Conservation (phyloP, 2,113 vertebrate genomes). For the Oryzias melastigma region DNA sequence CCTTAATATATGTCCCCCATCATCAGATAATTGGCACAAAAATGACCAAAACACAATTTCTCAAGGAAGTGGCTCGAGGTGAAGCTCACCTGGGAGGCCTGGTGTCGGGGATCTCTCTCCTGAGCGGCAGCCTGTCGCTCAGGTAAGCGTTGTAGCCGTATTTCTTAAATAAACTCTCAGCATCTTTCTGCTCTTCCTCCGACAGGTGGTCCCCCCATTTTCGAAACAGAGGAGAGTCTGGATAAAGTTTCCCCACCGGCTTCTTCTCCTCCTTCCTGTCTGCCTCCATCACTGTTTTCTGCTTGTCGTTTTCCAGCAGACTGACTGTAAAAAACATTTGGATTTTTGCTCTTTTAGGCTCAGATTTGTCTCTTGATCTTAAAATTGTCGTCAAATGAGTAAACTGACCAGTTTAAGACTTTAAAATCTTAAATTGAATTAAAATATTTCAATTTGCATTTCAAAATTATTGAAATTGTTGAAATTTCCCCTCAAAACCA, state of each 20-base stretch:
- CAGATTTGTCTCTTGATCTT: background rate
- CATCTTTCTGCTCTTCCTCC: constrained; percentile 70
- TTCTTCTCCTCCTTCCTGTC: constrained; percentile 35
- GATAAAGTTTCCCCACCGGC: constrained; percentile 65
- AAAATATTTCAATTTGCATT: no score
- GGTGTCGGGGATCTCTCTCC: constrained; percentile 73
- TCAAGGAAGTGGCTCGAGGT: background rate
- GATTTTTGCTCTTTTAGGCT: background rate
- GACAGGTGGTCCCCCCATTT: constrained; percentile 66
- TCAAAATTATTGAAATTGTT: no score
- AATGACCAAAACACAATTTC: no score
- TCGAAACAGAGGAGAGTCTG: constrained; percentile 62
- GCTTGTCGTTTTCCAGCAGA: constrained; percentile 28
- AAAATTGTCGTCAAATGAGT: no score
- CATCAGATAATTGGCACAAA: no score
- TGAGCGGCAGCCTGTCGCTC: constrained; percentile 70
- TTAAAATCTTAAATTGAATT: no score
- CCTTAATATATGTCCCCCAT: no score
- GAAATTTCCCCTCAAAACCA: background rate
- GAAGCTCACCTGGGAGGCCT: constrained; percentile 54
- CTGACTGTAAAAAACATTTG: constrained; percentile 33
- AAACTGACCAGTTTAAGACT: no score
- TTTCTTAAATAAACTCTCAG: constrained; percentile 52
- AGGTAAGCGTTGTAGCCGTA: constrained; percentile 77
- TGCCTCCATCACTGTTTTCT: background rate